Conservation (phyloP, 2,797 vertebrate genomes). For the Poeciliopsis gracilis region DNA sequence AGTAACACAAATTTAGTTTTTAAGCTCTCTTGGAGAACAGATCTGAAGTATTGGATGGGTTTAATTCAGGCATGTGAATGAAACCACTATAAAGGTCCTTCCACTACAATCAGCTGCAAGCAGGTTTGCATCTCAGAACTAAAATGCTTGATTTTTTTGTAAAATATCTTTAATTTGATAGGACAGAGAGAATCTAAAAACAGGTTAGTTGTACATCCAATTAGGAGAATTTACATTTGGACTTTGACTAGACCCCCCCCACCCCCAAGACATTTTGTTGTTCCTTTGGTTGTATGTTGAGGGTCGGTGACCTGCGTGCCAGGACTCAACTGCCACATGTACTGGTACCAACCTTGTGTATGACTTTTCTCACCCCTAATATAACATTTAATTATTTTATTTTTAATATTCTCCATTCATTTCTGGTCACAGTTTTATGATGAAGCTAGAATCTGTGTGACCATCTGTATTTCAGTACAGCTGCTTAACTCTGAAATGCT, state of each 20-base stretch:
- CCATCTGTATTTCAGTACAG: neutral
- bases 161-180: neutral
- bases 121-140: neutral
- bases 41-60: neutral
- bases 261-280: neutral
- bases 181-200: neutral
- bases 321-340: neutral
- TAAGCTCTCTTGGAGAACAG: neutral
- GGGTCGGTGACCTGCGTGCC: neutral
- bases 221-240: neutral
- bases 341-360: neutral
- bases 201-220: neutral
- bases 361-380: neutral
- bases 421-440: neutral
- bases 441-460: neutral
- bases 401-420: neutral
- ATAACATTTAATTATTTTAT: neutral
- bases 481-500: neutral
- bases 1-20: neutral
- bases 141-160: neutral
- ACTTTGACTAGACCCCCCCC: neutral
- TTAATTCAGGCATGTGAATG: neutral
- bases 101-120: neutral
- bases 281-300: neutral
- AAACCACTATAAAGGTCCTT: neutral